A percentile compares a stretch with the other conserved stretches of the same genome.
phyloP scores from a whole-genome alignment of 2,113 vertebrate genomes.

The Euleptes europaea region DNA sequence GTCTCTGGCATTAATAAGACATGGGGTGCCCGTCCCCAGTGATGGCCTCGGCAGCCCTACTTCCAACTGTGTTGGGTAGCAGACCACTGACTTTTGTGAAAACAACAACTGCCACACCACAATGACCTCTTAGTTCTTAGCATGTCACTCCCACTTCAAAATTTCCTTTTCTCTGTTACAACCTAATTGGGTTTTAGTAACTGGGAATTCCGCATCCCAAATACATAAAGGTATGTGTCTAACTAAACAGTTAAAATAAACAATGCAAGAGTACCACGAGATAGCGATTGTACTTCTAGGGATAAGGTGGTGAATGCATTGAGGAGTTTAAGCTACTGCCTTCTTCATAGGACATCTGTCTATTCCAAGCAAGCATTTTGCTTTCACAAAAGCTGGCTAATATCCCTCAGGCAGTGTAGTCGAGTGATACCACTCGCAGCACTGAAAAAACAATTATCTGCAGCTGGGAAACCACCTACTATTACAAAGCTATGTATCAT shows the following conservation, averaged over 20 bases:
- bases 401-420: not conserved
- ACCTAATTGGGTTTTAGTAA: not conserved
- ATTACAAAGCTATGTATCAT: not conserved
- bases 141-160: not conserved
- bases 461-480: not conserved
- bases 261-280: too few relatives aligned
- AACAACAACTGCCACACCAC: too few relatives aligned
- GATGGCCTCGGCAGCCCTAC: too few relatives aligned
- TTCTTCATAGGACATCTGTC: not conserved
- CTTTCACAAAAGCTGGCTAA: not conserved
- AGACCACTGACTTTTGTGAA: too few relatives aligned
- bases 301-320: not conserved
- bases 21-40: too few relatives aligned
- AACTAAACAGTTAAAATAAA: not conserved
- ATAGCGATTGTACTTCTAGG: too few relatives aligned
- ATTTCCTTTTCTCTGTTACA: not conserved
- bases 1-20: too few relatives aligned
- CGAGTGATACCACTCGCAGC: not conserved
- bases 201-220: not conserved
- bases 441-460: not conserved
- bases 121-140: too few relatives aligned
- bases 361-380: not conserved
- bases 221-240: not conserved
- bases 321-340: not conserved
- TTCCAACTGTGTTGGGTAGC: too few relatives aligned